Conservation (phyloP, 2,797 vertebrate genomes). For the Artibeus jamaicensis region DNA sequence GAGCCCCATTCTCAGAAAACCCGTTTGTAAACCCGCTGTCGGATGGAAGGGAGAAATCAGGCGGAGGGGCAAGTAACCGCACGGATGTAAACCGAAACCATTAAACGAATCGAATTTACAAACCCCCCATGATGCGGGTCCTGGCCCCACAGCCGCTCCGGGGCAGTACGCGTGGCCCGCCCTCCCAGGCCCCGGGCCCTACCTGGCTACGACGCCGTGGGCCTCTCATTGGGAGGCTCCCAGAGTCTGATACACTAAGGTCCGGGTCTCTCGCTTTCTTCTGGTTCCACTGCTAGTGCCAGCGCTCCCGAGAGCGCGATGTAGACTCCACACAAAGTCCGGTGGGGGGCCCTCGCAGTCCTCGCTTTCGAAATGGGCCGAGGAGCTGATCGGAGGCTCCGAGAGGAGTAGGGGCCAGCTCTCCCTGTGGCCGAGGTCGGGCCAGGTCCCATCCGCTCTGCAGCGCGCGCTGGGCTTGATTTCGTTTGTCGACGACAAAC, state of each 20-base stretch:
- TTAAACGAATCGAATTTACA: slow-evolving; percentile 20
- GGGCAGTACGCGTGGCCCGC: not conserved
- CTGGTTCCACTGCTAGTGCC: not conserved
- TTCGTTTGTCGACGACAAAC: slow-evolving; percentile 58
- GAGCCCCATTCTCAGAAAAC: not conserved
- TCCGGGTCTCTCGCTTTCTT: not conserved
- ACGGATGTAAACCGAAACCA: slow-evolving; percentile 19
- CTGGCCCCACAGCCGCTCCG: not conserved
- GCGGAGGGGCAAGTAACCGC: not conserved
- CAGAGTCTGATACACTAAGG: not conserved
- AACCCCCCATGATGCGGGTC: not conserved
- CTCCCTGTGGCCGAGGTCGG: not conserved
- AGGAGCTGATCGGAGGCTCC: not conserved
- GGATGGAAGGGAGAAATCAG: slow-evolving; percentile 26
- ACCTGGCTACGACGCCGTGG: not conserved
- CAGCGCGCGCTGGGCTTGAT: not conserved
- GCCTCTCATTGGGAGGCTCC: not conserved
- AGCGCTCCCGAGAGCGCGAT: not conserved
- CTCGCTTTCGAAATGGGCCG: not conserved
- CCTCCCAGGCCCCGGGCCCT: not conserved
- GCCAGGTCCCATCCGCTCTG: not conserved
- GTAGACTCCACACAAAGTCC: not conserved
- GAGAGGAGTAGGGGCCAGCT: not conserved
- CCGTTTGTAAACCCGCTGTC: not conserved
- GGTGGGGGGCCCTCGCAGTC: not conserved